Evolutionary conservation across 2,797 vertebrate species (phyloP).

Genomic region (Sebastes umbrosus): DNA sequence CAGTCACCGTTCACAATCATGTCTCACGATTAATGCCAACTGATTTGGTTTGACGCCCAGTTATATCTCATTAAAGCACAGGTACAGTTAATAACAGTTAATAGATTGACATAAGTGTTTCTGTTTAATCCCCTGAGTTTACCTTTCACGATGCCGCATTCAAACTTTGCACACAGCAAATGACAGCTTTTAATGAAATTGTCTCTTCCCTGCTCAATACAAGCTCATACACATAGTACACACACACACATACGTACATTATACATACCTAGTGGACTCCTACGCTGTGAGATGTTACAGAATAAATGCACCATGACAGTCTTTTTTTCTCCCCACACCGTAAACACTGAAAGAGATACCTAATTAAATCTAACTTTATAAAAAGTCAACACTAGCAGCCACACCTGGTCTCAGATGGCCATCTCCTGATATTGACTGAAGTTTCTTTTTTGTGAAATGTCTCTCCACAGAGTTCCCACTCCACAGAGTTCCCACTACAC

Average conservation of each 20-base stretch:
- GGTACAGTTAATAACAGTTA: not conserved
- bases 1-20: not conserved
- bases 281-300: conserved; percentile 7
- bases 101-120: not conserved
- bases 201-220: not conserved
- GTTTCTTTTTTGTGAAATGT: not conserved
- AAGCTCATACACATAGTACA: not conserved
- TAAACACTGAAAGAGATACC: conserved; percentile 5
- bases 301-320: conserved; percentile 15
- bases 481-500: not conserved
- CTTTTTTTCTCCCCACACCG: not conserved
- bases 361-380: conserved; percentile 8
- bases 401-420: not conserved
- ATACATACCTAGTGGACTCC: not conserved
- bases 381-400: conserved; percentile 8
- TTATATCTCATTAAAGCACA: conserved; percentile 3
- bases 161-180: not conserved
- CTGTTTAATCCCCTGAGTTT: not conserved
- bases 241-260: too few relatives aligned
- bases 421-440: not conserved
- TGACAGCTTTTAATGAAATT: conserved; percentile 16
- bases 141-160: not conserved
- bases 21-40: not conserved
- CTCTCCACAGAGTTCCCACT: not conserved
- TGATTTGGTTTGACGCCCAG: not conserved